Base-by-base conservation (phyloP, 2,113 vertebrate genomes). In the Dicentrarchus labrax region DNA sequence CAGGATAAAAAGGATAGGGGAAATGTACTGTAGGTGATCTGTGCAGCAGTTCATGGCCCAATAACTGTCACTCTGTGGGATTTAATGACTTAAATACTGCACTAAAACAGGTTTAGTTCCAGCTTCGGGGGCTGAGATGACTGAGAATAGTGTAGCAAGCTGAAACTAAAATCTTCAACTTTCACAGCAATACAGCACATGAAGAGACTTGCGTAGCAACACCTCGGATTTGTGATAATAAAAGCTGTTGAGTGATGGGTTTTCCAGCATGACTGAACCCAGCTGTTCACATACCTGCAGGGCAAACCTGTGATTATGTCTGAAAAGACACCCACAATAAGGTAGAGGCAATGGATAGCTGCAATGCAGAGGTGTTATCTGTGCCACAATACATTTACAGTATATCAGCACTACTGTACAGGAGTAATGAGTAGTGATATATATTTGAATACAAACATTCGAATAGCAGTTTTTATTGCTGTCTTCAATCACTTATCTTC, bases 281-380 rank as follows among this genome's bases (percentile, higher is more conserved):
- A 90, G 87, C 86, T 38, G 30, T 85, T 88, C 79, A 76, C 91
- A 94, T 93, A 94, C 91, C 92, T 93, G 82, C 77, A 75, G 85
- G 88, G 78, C 77, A 82, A 85, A 84, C 77, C 90, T 89, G 38
- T 91, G 90, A 93, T 92, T 89, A 87, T 79, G 73, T 68, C 78
- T 83, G 65, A 84, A 72, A 82, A 88, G 85, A 88, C 88, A 84
- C 76, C 82, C 84, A 85, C 54, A 47, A 50, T 72, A 51, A 73
- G 74, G 67, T 50, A 19, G 66, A 84, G 76, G 69, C 75, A 75
- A 76, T n/a, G 39, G 83, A 47, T 72, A 30, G 57, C 71, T 79
- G 50, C 57, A 50, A 6, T 6, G 38, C 48, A 53, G 15, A 65
- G 30, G 48, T 71, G 74, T 86, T 73, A 51, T 60, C 82, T 87